Conservation (phyloP, 1,140 invertebrate species). For the Panulirus ornatus region DNA sequence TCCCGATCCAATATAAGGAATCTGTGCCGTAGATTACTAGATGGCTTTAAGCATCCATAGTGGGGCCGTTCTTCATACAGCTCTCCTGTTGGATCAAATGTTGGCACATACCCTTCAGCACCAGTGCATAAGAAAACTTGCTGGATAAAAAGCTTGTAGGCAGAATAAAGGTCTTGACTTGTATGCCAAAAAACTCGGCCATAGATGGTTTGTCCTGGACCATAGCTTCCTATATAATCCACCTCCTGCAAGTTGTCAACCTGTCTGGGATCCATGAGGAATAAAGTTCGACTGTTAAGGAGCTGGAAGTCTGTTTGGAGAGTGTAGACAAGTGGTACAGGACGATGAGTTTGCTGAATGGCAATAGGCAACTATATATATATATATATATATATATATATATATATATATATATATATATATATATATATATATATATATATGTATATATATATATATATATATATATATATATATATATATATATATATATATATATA, state of each 20-base stretch:
- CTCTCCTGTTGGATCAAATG: constrained; percentile 80
- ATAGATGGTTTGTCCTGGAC: constrained; percentile 78
- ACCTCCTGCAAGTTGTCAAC: constrained; percentile 76
- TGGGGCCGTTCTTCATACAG: constrained; percentile 79
- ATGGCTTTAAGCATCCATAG: constrained; percentile 80
- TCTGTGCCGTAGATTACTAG: constrained; percentile 78
- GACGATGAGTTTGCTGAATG: constrained; percentile 80
- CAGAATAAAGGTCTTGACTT: constrained; percentile 78
- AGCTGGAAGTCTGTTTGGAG: constrained; percentile 80
- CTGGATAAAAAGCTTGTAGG: constrained; percentile 79
- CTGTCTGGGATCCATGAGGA: constrained; percentile 77
- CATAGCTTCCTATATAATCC: constrained; percentile 77
- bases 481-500: too few relatives aligned
- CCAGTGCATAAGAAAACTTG: constrained; percentile 80
- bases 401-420: too few relatives aligned
- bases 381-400: too few relatives aligned
- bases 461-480: too few relatives aligned
- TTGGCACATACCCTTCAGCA: constrained; percentile 79
- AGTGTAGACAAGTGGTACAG: constrained; percentile 79
- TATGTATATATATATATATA: too few relatives aligned
- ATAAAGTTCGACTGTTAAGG: constrained; percentile 78
- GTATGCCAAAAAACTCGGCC: constrained; percentile 80
- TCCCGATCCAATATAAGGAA: constrained; percentile 80
- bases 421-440: too few relatives aligned
- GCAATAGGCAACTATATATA: constrained; percentile 79